phyloP scores from a whole-genome alignment of 2,888 invertebrate species.

The Brachypalpus laphriformis region DNA sequence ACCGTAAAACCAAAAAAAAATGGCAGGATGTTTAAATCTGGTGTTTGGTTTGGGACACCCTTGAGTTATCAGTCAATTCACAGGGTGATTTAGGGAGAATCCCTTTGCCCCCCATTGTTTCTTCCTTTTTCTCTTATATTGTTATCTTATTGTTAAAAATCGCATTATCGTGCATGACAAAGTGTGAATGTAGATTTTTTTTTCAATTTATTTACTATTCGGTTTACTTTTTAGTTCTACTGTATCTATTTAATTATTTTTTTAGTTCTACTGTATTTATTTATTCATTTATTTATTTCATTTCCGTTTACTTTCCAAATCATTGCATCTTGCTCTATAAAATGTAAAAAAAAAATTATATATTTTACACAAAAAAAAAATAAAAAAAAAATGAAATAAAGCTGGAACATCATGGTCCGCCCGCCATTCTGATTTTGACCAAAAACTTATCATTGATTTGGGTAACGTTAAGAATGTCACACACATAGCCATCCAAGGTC shows the following conservation, averaged over 20 bases:
- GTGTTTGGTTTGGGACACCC: too few species aligned
- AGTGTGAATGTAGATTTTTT: constrained; percentile 14
- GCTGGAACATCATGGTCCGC: constrained; percentile 97
- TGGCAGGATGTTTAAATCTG: too few species aligned
- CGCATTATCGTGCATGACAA: constrained; percentile 13
- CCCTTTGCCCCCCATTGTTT: too few species aligned
- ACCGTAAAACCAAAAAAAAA: too few species aligned
- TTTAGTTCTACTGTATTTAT: constrained; percentile 60
- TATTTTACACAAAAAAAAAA: constrained; percentile 32
- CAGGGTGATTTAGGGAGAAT: too few species aligned
- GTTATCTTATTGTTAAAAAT: not conserved
- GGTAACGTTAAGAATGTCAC: constrained; percentile 94
- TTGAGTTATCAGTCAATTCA: too few species aligned
- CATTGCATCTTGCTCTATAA: constrained; percentile 58
- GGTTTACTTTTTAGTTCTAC: constrained; percentile 58
- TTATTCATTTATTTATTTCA: constrained; percentile 75
- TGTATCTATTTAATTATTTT: constrained; percentile 41
- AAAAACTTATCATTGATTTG: constrained; percentile 95
- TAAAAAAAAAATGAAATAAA: constrained; percentile 81
- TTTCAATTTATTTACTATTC: constrained; percentile 11
- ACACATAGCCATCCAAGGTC: constrained; percentile 94
- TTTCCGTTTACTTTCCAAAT: constrained; percentile 74
- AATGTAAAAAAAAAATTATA: constrained; percentile 64
- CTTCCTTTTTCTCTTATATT: too few species aligned
- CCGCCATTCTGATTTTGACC: constrained; percentile 94